phyloP scores from a whole-genome alignment of 2,888 invertebrate genomes.

The Ochropleura leucogaster region DNA sequence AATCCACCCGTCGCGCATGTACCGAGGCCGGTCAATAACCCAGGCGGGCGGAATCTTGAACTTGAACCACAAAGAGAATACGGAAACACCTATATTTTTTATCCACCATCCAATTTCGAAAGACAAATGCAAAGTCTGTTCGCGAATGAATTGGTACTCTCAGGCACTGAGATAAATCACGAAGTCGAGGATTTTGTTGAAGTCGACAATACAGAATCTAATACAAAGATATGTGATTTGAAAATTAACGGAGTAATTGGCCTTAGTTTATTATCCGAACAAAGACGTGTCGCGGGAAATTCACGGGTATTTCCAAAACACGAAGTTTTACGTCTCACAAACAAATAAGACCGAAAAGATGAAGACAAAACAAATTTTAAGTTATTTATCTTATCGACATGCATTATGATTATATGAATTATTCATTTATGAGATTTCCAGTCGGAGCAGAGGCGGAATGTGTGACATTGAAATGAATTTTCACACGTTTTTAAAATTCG shows the following conservation, averaged over 20 bases:
- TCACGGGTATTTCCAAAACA: constrained; percentile 37
- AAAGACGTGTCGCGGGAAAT: constrained; percentile 31
- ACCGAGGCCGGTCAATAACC: constrained; percentile 85
- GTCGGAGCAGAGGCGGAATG: constrained; percentile 9
- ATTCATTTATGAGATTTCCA: constrained; percentile 45
- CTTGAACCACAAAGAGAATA: constrained; percentile 84
- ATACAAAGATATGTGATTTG: constrained; percentile 26
- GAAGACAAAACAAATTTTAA: constrained; percentile 27
- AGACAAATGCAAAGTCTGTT: constrained; percentile 70
- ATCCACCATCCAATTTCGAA: constrained; percentile 66
- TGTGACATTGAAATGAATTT: constrained; percentile 49
- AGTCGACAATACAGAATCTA: constrained; percentile 41
- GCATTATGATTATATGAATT: constrained; percentile 49
- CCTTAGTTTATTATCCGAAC: constrained; percentile 34
- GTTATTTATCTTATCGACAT: constrained; percentile 47
- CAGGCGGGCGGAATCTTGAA: constrained; percentile 82
- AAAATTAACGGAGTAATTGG: constrained; percentile 42
- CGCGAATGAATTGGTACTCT: constrained; percentile 54
- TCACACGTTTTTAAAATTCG: constrained; percentile 52
- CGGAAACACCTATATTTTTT: constrained; percentile 73
- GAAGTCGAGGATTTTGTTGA: constrained; percentile 57
- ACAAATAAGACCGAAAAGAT: constrained; percentile 4
- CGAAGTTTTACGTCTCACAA: constrained; percentile 13
- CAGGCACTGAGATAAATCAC: constrained; percentile 62
- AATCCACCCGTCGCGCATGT: constrained; percentile 78